Conservation (phyloP, 2,888 invertebrate species). For the Pristionchus entomophagus region DNA sequence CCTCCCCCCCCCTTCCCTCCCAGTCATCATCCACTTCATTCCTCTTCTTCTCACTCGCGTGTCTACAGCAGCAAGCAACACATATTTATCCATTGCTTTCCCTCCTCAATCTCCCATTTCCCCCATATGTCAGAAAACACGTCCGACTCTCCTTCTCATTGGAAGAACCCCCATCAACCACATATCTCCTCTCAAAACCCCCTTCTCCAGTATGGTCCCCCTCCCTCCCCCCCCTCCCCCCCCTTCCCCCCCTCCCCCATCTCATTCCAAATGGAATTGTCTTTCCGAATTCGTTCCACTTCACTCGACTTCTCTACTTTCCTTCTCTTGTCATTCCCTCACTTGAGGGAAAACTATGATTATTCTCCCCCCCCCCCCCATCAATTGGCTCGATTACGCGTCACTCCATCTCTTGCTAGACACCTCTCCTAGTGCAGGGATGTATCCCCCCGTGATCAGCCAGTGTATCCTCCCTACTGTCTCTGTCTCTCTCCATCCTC, state of each 20-base stretch:
- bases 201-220: background rate
- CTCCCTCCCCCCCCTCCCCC: too few relatives aligned
- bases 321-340: slow-evolving; percentile 12
- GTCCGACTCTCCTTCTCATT: background rate
- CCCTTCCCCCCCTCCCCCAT: slow-evolving; percentile 19
- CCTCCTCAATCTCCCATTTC: background rate
- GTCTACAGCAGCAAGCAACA: too few relatives aligned
- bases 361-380: background rate
- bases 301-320: background rate
- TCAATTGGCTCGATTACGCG: background rate
- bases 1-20: slow-evolving; percentile 21
- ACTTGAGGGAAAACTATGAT: background rate
- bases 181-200: slow-evolving; percentile 17
- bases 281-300: background rate
- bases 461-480: slow-evolving; percentile 1
- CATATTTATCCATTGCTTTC: too few relatives aligned
- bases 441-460: background rate
- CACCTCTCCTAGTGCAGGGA: background rate
- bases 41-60: too few relatives aligned
- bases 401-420: background rate
- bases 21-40: background rate
- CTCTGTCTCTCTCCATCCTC: slow-evolving; percentile 8
- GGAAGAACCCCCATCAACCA: background rate
- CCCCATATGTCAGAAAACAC: background rate
- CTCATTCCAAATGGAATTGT: slow-evolving; percentile 8